A percentile compares a stretch with the other conserved stretches of the same genome.
These are phyloP conservation scores for Macrostomum cliftonense DNA, from an alignment of 2,888 invertebrate genomes.

Conservation along the genomic window DNA sequence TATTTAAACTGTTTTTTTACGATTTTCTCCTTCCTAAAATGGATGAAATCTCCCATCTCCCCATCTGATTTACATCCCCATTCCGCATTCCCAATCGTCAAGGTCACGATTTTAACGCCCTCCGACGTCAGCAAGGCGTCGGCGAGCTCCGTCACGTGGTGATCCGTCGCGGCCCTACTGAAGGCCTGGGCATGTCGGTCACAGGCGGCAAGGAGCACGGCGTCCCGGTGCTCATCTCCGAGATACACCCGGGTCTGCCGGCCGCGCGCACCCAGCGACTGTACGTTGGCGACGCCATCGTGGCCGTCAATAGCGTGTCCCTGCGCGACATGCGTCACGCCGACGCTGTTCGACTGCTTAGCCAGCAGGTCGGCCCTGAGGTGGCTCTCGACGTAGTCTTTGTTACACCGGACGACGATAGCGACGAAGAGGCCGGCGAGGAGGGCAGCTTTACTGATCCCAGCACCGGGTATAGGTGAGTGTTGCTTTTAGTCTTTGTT, in stretches of 20 bases:
- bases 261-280: slow-evolving; percentile 54
- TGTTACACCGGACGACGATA: slow-evolving; percentile 50
- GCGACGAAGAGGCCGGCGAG: slow-evolving; percentile 38
- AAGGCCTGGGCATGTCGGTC: slow-evolving; percentile 64
- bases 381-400: slow-evolving; percentile 59
- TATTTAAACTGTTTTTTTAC: no score
- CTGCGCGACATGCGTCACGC: slow-evolving; percentile 58
- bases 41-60: no score
- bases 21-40: no score
- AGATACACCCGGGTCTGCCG: slow-evolving; percentile 56
- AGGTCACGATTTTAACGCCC: slow-evolving; percentile 27
- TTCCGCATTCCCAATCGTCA: no score
- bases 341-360: slow-evolving; percentile 59
- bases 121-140: slow-evolving; percentile 36
- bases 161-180: slow-evolving; percentile 52
- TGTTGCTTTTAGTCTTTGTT: no score
- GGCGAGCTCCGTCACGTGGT: slow-evolving; percentile 43
- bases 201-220: slow-evolving; percentile 70
- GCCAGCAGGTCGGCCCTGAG: slow-evolving; percentile 53
- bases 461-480: no score
- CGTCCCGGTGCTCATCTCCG: slow-evolving; percentile 63
- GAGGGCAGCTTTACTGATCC: no score
- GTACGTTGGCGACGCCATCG: slow-evolving; percentile 64
- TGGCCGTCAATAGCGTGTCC: slow-evolving; percentile 59
- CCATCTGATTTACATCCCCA: no score